Base-by-base conservation (phyloP, 2,113 vertebrate species). In the Heloderma charlesbogerti region DNA sequence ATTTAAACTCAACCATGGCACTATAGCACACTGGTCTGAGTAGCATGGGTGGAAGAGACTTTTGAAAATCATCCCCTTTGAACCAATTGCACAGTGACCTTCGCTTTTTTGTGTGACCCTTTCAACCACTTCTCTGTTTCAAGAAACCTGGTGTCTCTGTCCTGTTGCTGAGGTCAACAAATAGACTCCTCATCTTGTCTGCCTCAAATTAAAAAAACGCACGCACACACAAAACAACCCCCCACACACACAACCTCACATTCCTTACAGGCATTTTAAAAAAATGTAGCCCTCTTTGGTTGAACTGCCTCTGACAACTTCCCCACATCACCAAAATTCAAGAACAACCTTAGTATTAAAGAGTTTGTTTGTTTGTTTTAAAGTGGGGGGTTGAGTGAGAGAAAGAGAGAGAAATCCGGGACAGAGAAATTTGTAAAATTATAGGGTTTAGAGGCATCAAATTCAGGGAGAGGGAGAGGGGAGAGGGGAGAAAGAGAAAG, bases 381-480 rank as follows among this genome's bases (percentile, higher is more conserved):
- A n/a, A n/a, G n/a, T n/a, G 48, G 48, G 48, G 8, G 48, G 48
- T 51, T 3, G 48, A 8, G 48, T 51, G 48, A 18, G 60, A 18
- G 3, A 20, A 18, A 12, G 54, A 12, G 51, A 12, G 6, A 8
- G 7, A 87, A 54, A 57, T 31, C 6, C 54, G 77, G 69, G 81
- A 34, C 66, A 72, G 66, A 80, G 18, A 84, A 80, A 66, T 85
- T 84, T 78, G 57, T 67, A 67, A 75, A 85, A 78, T 86, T 77
- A 40, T 51, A 77, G n/a, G 34, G 57, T 88, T 84, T 48, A 7
- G 18, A 67, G 3, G 45, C 74, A 29, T 79, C 40, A 29, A 29
- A 80, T 13, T 74, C 83, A 40, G 69, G 51, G 54, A 18, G 40
- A 20, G 34, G 43, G 57, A 22, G 40, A 9, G 34, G 31, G 29